These are phyloP conservation scores for Rhinoderma darwinii DNA, from an alignment of 2,113 vertebrate genomes.

Conservation along the genomic window DNA sequence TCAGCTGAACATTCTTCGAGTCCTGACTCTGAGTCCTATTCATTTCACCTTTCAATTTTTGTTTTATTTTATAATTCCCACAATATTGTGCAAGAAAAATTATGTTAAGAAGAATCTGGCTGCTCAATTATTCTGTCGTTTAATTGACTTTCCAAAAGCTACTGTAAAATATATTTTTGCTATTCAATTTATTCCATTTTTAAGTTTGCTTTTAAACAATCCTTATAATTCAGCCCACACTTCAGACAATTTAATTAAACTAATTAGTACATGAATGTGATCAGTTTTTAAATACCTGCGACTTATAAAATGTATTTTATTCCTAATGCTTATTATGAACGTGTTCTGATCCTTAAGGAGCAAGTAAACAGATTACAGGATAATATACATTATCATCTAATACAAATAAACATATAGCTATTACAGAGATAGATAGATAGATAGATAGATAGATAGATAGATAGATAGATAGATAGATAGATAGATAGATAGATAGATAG, in stretches of 20 bases:
- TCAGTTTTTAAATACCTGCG: conserved; percentile 37
- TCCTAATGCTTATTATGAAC: not conserved
- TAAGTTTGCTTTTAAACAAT: conserved; percentile 37
- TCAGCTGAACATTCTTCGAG: not conserved
- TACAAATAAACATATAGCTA: not conserved
- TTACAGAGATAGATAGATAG: not conserved
- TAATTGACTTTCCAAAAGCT: conserved; percentile 46
- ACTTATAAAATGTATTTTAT: conserved; percentile 19
- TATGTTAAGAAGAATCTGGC: not conserved
- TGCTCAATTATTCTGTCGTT: conserved; percentile 22
- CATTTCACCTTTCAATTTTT: not conserved
- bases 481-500: no score
- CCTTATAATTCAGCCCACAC: conserved; percentile 49
- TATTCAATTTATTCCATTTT: conserved; percentile 41
- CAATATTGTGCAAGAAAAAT: conserved; percentile 14
- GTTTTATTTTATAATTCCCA: conserved; percentile 3
- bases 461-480: no score
- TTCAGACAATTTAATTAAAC: conserved; percentile 49
- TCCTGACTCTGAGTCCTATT: not conserved
- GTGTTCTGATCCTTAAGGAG: conserved; percentile 17
- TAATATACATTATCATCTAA: not conserved
- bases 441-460: not conserved
- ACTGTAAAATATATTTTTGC: conserved; percentile 36
- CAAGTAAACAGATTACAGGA: not conserved
- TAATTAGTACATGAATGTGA: conserved; percentile 49